Evolutionary conservation across 2,888 invertebrate genomes (phyloP).

Genomic region (Scaptodrosophila latifasciaeformis): DNA sequence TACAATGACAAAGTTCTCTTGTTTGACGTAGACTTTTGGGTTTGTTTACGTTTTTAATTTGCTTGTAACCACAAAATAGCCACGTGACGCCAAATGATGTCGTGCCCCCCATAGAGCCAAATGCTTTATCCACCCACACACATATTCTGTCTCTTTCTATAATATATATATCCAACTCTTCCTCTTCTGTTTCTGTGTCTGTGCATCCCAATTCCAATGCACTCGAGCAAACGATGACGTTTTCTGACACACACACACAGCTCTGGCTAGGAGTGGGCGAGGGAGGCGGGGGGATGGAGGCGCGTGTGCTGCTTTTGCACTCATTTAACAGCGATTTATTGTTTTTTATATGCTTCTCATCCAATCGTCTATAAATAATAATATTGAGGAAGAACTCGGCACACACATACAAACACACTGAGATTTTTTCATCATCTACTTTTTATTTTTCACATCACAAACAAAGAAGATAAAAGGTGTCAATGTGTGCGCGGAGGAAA

Average conservation of each 20-base stretch:
- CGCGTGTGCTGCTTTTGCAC: slow-evolving; percentile 16
- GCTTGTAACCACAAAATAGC: slow-evolving; percentile 35
- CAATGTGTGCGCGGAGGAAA: neutral
- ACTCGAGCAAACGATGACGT: slow-evolving; percentile 6
- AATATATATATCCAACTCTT: too few species aligned
- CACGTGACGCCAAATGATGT: slow-evolving; percentile 44
- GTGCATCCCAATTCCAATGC: neutral
- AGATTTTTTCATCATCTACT: slow-evolving; percentile 5
- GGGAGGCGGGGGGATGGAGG: too few species aligned
- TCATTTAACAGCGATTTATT: slow-evolving; percentile 46
- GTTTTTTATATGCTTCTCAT: slow-evolving; percentile 28
- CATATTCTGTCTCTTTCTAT: too few species aligned
- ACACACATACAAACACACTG: slow-evolving; percentile 3
- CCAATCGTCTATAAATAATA: slow-evolving; percentile 52
- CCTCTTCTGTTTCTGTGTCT: neutral
- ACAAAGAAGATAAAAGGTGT: neutral
- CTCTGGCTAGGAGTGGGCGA: too few species aligned
- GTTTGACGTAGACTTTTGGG: slow-evolving; percentile 3
- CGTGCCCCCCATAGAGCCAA: slow-evolving; percentile 21
- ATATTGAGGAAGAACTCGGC: slow-evolving; percentile 19
- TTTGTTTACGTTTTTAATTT: slow-evolving; percentile 60
- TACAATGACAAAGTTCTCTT: slow-evolving; percentile 11
- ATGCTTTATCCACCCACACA: neutral
- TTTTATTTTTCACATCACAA: too few species aligned
- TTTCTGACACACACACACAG: slow-evolving; percentile 3